These are phyloP conservation scores for Drosophila percnosoma DNA, from an alignment of 2,888 invertebrate species.

Conservation along the genomic window DNA sequence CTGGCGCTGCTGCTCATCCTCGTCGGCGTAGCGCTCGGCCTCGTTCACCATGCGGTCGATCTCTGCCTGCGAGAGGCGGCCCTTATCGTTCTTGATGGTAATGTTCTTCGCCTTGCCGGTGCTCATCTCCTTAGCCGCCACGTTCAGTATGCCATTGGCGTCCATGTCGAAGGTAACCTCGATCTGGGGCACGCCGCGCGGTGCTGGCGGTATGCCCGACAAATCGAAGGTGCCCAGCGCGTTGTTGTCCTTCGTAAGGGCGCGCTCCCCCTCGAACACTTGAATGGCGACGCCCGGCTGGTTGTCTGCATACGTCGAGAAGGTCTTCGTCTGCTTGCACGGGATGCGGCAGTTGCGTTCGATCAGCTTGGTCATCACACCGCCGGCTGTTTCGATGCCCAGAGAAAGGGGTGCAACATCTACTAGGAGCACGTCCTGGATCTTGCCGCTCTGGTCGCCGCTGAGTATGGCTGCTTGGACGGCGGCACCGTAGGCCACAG, in stretches of 20 bases:
- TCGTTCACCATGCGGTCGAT: not conserved
- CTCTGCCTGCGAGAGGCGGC: not conserved
- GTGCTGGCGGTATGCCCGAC: conserved; percentile 2
- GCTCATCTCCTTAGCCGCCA: not conserved
- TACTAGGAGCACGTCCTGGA: conserved; percentile 30
- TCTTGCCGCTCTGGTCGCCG: conserved; percentile 33
- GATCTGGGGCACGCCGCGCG: not conserved
- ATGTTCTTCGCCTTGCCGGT: not conserved
- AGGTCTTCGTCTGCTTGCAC: conserved; percentile 34
- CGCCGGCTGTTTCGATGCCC: conserved; percentile 33
- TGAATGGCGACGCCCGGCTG: conserved; percentile 32
- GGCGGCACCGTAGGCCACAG: conserved; percentile 32
- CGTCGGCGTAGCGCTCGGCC: conserved; percentile 63
- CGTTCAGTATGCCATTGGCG: not conserved
- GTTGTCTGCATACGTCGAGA: conserved; percentile 29
- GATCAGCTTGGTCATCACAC: conserved; percentile 31
- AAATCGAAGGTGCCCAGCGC: conserved; percentile 27
- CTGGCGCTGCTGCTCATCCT: conserved; percentile 30
- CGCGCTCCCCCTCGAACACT: conserved; percentile 30
- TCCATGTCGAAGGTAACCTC: not conserved
- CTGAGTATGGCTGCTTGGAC: conserved; percentile 32
- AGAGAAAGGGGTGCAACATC: conserved; percentile 27
- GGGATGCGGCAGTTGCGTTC: conserved; percentile 28
- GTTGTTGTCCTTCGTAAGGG: conserved; percentile 27
- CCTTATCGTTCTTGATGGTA: not conserved